A percentile compares a stretch with the other conserved stretches of the same genome.
phyloP scores from a whole-genome alignment of 2,113 vertebrate genomes.

The Megaceryle torquata region DNA sequence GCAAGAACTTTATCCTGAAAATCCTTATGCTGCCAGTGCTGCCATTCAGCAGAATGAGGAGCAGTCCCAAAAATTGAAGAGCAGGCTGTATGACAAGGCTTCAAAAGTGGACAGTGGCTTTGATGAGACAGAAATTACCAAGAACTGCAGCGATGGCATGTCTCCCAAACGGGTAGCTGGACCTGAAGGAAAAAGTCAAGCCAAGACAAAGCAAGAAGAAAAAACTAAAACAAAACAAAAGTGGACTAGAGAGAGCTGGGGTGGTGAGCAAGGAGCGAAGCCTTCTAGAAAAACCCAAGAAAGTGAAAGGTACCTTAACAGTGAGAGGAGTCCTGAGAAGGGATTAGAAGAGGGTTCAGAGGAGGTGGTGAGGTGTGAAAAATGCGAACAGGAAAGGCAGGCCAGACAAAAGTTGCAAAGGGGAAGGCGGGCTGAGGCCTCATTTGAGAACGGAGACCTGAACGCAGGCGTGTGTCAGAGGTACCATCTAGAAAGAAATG shows the following conservation, averaged over 20 bases:
- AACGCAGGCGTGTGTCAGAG: background rate
- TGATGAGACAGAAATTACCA: slow-evolving; percentile 48
- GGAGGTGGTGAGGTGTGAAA: slow-evolving; percentile 67
- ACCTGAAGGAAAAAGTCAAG: slow-evolving; percentile 43
- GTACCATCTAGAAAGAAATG: slow-evolving; percentile 38
- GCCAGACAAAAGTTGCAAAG: slow-evolving; percentile 48
- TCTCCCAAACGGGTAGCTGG: background rate
- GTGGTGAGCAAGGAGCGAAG: slow-evolving; percentile 38
- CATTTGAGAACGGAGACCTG: slow-evolving; percentile 51
- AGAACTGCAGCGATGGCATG: background rate
- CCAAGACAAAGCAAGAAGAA: slow-evolving; percentile 57
- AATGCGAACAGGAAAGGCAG: slow-evolving; percentile 62
- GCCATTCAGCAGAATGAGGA: slow-evolving; percentile 74
- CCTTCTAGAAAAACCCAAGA: slow-evolving; percentile 14
- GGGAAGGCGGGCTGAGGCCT: slow-evolving; percentile 39
- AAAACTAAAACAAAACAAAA: slow-evolving; percentile 66
- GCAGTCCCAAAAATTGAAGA: slow-evolving; percentile 75
- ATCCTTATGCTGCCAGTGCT: slow-evolving; percentile 67
- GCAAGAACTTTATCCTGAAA: slow-evolving; percentile 86
- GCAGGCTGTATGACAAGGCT: slow-evolving; percentile 70
- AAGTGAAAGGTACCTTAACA: slow-evolving; percentile 38
- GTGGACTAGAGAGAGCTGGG: slow-evolving; percentile 58
- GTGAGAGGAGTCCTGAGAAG: slow-evolving; percentile 51
- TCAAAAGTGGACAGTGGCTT: slow-evolving; percentile 77
- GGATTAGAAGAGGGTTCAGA: slow-evolving; percentile 51